Conservation (phyloP, 2,113 vertebrate species). For the Gymnarchus niloticus region DNA sequence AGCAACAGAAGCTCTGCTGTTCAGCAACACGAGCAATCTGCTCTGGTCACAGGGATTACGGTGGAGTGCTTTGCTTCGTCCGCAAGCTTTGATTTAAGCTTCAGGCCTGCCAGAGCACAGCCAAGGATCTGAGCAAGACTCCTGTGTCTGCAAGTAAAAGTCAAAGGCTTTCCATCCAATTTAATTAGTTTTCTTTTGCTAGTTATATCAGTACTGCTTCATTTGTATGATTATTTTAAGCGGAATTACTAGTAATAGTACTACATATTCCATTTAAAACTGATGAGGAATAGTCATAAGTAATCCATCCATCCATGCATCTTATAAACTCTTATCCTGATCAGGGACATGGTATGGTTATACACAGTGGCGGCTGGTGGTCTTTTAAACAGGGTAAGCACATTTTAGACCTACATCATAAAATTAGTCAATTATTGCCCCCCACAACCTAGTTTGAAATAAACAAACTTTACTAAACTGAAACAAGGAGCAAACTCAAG, state of each 20-base stretch:
- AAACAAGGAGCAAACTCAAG: no score
- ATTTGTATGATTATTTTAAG: no score
- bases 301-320: no score
- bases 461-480: no score
- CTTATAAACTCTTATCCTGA: no score
- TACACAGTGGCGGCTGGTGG: no score
- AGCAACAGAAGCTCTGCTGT: neutral
- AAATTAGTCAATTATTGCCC: no score
- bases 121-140: neutral
- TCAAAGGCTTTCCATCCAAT: neutral
- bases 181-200: neutral
- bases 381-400: no score
- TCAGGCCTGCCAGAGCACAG: neutral
- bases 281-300: neutral
- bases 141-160: neutral
- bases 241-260: neutral
- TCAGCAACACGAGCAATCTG: conserved; percentile 7
- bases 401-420: no score
- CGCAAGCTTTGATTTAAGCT: neutral
- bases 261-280: neutral
- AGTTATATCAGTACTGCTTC: neutral
- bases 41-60: neutral
- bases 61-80: neutral
- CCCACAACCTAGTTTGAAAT: no score
- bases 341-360: no score